phyloP scores from a whole-genome alignment of 2,888 invertebrate genomes.

The Chalcis sispes region DNA sequence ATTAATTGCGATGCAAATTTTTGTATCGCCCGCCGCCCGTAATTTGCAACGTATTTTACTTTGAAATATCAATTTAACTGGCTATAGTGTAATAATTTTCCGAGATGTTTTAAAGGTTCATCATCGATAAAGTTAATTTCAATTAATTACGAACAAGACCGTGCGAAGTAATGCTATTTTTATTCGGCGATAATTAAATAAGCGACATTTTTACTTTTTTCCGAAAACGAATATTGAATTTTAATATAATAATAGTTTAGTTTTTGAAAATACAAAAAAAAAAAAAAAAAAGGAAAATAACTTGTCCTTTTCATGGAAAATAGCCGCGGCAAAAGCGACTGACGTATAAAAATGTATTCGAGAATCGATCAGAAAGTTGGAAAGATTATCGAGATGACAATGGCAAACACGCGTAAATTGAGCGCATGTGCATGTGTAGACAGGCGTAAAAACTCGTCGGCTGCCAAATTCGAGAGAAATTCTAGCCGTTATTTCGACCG shows the following conservation, averaged over 20 bases:
- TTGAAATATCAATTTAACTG: too few species aligned
- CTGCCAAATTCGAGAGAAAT: too few species aligned
- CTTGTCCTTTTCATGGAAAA: neutral
- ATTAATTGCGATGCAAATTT: too few species aligned
- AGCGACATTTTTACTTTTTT: too few species aligned
- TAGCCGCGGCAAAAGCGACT: neutral
- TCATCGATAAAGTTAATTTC: too few species aligned
- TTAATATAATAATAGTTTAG: neutral
- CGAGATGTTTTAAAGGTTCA: too few species aligned
- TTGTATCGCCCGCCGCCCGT: too few species aligned
- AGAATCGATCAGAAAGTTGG: conserved; percentile 51
- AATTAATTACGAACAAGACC: too few species aligned
- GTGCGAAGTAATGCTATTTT: conserved; percentile 5
- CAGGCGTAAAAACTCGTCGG: conserved; percentile 7
- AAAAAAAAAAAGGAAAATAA: neutral
- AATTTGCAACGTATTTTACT: too few species aligned
- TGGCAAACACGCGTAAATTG: conserved; percentile 52
- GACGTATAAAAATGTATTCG: conserved; percentile 24
- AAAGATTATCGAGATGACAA: conserved; percentile 16
- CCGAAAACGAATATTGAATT: too few species aligned
- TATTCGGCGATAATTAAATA: conserved; percentile 26
- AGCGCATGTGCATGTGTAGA: neutral
- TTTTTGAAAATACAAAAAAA: neutral
- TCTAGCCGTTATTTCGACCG: too few species aligned
- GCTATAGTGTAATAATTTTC: too few species aligned